Conservation (phyloP, 2,888 invertebrate species). For the Odiellus spinosus region DNA sequence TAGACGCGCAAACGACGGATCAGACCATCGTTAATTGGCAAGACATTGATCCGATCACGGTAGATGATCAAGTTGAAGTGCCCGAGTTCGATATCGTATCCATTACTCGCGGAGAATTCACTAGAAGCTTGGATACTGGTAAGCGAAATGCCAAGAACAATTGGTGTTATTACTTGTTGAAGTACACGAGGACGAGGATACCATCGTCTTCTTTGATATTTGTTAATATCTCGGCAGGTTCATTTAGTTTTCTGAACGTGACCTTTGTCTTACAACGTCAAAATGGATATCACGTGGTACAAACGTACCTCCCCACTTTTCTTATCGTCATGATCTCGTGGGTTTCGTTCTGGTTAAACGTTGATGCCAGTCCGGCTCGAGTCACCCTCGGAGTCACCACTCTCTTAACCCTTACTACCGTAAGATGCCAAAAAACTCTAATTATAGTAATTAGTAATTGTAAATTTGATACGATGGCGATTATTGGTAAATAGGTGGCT, state of each 20-base stretch:
- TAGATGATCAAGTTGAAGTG: slow-evolving; percentile 17
- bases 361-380: slow-evolving; percentile 12
- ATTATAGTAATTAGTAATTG: too few species aligned
- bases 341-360: slow-evolving; percentile 15
- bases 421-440: background rate
- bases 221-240: slow-evolving; percentile 5
- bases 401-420: slow-evolving; percentile 14
- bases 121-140: slow-evolving; percentile 17
- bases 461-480: too few species aligned
- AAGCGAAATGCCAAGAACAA: background rate
- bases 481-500: slow-evolving; percentile 4
- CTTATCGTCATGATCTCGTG: slow-evolving; percentile 16
- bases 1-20: slow-evolving; percentile 21
- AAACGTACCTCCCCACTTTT: slow-evolving; percentile 14
- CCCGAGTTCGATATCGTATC: slow-evolving; percentile 17
- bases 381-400: slow-evolving; percentile 17
- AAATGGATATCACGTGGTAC: slow-evolving; percentile 13
- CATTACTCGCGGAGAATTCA: slow-evolving; percentile 8
- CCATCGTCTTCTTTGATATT: too few species aligned
- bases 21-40: slow-evolving; percentile 17
- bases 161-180: too few species aligned
- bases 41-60: slow-evolving; percentile 12
- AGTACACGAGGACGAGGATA: too few species aligned
- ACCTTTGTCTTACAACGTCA: slow-evolving; percentile 8
- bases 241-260: slow-evolving; percentile 10